Conservation (phyloP, 2,888 invertebrate genomes). For the Macrosoma leucophasiata region DNA sequence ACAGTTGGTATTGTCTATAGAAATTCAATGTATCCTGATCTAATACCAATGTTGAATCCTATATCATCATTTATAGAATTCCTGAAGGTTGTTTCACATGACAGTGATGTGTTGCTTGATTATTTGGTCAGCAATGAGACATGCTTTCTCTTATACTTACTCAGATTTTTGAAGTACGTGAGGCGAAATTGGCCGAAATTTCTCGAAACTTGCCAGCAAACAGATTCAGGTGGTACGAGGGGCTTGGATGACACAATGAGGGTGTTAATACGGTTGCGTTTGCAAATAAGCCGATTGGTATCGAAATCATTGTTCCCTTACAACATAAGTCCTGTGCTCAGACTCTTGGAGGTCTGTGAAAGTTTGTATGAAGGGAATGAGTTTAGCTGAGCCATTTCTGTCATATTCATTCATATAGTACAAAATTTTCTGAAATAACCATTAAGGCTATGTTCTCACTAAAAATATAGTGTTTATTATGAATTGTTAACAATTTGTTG, state of each 20-base stretch:
- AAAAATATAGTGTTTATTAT: too few relatives aligned
- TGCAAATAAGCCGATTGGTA: constrained; percentile 88
- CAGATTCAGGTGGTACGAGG: constrained; percentile 69
- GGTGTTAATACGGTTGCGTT: constrained; percentile 84
- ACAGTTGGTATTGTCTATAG: constrained; percentile 89
- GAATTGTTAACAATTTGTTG: too few relatives aligned
- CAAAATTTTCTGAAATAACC: too few relatives aligned
- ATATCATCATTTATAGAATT: constrained; percentile 92
- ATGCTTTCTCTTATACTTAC: constrained; percentile 88
- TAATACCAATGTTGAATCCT: constrained; percentile 89
- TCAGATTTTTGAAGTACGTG: constrained; percentile 89
- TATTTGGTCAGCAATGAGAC: constrained; percentile 93
- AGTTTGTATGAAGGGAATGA: constrained; percentile 90
- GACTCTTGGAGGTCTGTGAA: constrained; percentile 88
- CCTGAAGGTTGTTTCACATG: constrained; percentile 87
- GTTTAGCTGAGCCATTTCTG: too few relatives aligned
- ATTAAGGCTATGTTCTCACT: too few relatives aligned
- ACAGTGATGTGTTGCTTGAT: constrained; percentile 87
- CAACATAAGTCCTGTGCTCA: constrained; percentile 91
- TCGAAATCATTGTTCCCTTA: constrained; percentile 90
- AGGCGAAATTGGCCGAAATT: constrained; percentile 90
- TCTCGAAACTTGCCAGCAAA: constrained; percentile 82
- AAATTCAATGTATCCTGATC: constrained; percentile 86
- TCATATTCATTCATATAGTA: too few relatives aligned
- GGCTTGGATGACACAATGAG: constrained; percentile 89